phyloP scores from a whole-genome alignment of 2,113 vertebrate genomes.

The Marmota monax region DNA sequence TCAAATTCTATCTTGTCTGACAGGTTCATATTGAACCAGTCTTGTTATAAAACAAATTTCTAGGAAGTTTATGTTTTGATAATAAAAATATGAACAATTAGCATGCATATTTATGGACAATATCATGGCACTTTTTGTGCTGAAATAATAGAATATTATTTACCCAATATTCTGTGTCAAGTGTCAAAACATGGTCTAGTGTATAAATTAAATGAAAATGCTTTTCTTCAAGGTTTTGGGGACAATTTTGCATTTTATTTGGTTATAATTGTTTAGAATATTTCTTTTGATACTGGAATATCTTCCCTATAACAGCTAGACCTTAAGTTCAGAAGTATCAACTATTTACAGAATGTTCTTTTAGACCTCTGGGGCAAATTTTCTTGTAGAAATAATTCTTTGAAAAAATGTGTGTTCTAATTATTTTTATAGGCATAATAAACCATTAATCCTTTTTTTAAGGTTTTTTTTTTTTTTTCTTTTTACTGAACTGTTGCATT shows the following conservation, averaged over 20 bases:
- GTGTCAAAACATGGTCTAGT: not conserved
- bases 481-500: not conserved
- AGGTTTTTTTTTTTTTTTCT: not conserved
- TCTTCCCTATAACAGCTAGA: not conserved
- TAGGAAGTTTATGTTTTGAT: not conserved
- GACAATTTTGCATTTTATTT: conserved; percentile 10
- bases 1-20: not conserved
- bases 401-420: not conserved
- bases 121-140: not conserved
- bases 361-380: not conserved
- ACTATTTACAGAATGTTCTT: not conserved
- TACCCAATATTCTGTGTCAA: not conserved
- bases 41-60: not conserved
- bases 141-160: not conserved
- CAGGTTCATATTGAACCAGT: not conserved
- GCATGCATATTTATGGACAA: not conserved
- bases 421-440: not conserved
- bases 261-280: not conserved
- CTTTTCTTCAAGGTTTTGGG: not conserved
- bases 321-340: not conserved
- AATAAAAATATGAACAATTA: not conserved
- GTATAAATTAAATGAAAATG: not conserved
- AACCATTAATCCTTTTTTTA: not conserved
- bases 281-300: not conserved
- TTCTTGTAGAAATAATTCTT: not conserved